Evolutionary conservation across 2,888 invertebrate species (phyloP).

Genomic region (Microplitis deprimator): DNA sequence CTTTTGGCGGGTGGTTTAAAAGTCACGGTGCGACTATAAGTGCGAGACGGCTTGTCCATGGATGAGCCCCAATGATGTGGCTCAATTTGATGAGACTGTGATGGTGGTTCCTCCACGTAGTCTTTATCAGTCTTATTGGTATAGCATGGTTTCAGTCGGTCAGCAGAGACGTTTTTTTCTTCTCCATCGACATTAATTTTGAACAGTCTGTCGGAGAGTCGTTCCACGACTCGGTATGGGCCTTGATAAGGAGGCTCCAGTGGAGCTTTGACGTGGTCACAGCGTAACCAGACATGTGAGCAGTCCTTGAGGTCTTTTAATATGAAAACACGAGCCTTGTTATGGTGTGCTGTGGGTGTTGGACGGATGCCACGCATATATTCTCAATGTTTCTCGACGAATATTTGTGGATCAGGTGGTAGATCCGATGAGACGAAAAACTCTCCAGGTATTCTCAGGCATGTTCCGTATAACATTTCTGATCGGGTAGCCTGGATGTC

Average conservation of each 20-base stretch:
- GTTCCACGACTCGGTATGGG: constrained; percentile 34
- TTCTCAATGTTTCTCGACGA: constrained; percentile 45
- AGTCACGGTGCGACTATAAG: background rate
- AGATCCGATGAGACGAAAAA: constrained; percentile 45
- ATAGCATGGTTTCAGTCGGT: constrained; percentile 40
- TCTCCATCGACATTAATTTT: constrained; percentile 35
- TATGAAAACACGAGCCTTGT: constrained; percentile 25
- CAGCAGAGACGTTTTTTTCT: constrained; percentile 27
- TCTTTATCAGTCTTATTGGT: background rate
- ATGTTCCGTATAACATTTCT: constrained; percentile 25
- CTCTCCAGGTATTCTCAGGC: constrained; percentile 50
- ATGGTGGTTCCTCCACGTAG: background rate
- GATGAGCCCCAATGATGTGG: background rate
- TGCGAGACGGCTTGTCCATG: background rate
- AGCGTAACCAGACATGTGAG: constrained; percentile 40
- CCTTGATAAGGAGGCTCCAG: constrained; percentile 45
- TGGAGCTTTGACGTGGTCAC: constrained; percentile 41
- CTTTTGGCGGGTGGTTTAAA: background rate
- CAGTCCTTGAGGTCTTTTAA: constrained; percentile 37
- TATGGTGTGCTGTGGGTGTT: constrained; percentile 43
- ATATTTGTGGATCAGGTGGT: constrained; percentile 43
- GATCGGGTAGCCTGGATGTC: constrained; percentile 48
- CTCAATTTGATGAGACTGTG: background rate
- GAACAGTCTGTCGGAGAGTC: constrained; percentile 32
- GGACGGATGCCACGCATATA: constrained; percentile 41